phyloP scores from a whole-genome alignment of 35 echinoderm and acorn worm species.

The Apostichopus japonicus region DNA sequence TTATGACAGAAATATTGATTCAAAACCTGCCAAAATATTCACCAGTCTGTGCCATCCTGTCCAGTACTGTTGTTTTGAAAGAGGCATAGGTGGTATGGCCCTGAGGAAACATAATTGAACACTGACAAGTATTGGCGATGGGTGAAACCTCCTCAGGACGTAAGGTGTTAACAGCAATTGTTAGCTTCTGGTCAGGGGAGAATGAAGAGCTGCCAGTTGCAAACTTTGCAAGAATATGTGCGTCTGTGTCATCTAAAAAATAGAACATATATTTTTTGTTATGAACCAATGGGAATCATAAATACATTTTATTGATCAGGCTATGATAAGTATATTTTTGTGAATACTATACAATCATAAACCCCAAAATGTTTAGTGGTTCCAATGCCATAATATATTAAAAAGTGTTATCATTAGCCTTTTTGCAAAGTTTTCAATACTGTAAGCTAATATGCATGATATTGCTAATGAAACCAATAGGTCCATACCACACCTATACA shows the following conservation, averaged over 20 bases:
- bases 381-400: neutral
- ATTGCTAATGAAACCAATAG: neutral
- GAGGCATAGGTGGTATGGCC: neutral
- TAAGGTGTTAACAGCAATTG: neutral
- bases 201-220: neutral
- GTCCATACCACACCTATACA: neutral
- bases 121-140: conserved; percentile 19
- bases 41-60: neutral
- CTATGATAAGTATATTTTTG: too few species aligned
- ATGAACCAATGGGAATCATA: too few species aligned
- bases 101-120: neutral
- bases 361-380: neutral
- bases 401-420: neutral
- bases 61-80: neutral
- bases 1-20: neutral
- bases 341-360: neutral
- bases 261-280: too few species aligned
- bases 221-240: neutral
- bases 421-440: too few species aligned
- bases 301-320: too few species aligned
- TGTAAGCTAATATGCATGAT: neutral
- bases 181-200: neutral
- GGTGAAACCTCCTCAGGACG: conserved; percentile 11
- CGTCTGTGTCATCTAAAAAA: conserved; percentile 15
- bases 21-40: neutral